These are phyloP conservation scores for Lysandra bellargus DNA, from an alignment of 2,888 invertebrate species.

Conservation along the genomic window DNA sequence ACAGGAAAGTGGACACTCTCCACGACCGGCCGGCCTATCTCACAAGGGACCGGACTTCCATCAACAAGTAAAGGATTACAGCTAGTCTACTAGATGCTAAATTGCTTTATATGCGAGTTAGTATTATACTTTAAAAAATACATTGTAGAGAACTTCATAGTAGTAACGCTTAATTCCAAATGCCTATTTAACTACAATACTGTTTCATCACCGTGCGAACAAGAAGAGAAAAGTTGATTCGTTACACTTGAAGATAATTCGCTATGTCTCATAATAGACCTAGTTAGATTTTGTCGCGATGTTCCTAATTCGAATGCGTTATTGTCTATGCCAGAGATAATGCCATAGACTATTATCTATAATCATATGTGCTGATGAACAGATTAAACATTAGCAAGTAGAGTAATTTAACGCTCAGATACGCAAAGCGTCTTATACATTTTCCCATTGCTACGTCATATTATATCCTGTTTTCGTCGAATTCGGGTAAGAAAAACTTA, in stretches of 20 bases:
- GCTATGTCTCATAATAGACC: slow-evolving; percentile 20
- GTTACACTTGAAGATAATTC: slow-evolving; percentile 1
- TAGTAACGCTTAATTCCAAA: not conserved
- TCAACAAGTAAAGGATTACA: too few relatives aligned
- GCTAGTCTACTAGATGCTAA: too few relatives aligned
- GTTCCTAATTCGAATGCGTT: slow-evolving; percentile 21
- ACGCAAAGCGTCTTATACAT: not conserved
- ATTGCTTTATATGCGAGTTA: too few relatives aligned
- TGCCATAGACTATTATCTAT: slow-evolving; percentile 3
- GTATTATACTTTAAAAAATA: too few relatives aligned
- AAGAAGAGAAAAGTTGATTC: slow-evolving; percentile 7
- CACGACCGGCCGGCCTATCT: too few relatives aligned
- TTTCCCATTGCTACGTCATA: not conserved
- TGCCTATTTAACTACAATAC: slow-evolving; percentile 1
- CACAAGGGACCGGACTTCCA: too few relatives aligned
- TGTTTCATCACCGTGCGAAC: slow-evolving; percentile 27
- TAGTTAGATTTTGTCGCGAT: slow-evolving; percentile 28
- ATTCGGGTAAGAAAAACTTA: too few relatives aligned
- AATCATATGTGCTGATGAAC: not conserved
- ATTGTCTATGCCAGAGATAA: slow-evolving; percentile 16
- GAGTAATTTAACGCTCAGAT: not conserved
- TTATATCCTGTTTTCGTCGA: too few relatives aligned
- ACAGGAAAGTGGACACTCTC: too few relatives aligned
- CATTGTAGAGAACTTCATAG: not conserved
- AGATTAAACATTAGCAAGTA: slow-evolving; percentile 10